Base-by-base conservation (phyloP, 2,113 vertebrate species). In the Saguinus midas region DNA sequence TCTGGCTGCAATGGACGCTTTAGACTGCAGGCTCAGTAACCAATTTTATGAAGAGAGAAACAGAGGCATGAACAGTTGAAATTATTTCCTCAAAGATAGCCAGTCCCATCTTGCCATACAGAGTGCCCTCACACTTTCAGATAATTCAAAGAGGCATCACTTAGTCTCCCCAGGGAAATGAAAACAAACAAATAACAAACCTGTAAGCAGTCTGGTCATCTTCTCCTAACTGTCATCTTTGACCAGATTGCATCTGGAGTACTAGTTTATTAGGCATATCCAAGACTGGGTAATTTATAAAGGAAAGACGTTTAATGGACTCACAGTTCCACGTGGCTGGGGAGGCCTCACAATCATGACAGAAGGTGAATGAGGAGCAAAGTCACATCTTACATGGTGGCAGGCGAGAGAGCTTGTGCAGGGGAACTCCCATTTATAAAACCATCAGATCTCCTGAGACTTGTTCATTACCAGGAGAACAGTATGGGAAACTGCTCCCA, bases 41-140 rank as follows among this genome's bases (percentile, higher is more conserved):
- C 70, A 90, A 23, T 55, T 90, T 87, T 40, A 40, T 13, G 50
- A 82, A 93, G 50, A 82, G 43, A 90, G 84, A 96, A 95, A 90
- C 23, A 58, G 80, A 96, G 68, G 55, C 86, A 25, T n/a, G 27
- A 79, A 57, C 2, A 32, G 5, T 55, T 72, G 43, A 66, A 96
- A 64, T 82, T 4, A 86, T 58, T 40, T 76, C 20, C 23, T 79
- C 81, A 82, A 72, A 40, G 75, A 58, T n/a, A 61, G 8, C 73
- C 40, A 48, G 13, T 66, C 4, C 7, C 5, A 5, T 86, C 58
- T 91, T 76, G 52, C 73, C 43, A 8, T 12, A 35, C 70, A 23
- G 7, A 48, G 55, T 8, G 9, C 40, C 10, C 52, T 52, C 27
- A 21, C 21, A 40, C 21, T 72, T 82, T 40, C n/a, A 50, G 86